Base-by-base conservation (phyloP, 2,797 vertebrate species). In the Myripristis murdjan region DNA sequence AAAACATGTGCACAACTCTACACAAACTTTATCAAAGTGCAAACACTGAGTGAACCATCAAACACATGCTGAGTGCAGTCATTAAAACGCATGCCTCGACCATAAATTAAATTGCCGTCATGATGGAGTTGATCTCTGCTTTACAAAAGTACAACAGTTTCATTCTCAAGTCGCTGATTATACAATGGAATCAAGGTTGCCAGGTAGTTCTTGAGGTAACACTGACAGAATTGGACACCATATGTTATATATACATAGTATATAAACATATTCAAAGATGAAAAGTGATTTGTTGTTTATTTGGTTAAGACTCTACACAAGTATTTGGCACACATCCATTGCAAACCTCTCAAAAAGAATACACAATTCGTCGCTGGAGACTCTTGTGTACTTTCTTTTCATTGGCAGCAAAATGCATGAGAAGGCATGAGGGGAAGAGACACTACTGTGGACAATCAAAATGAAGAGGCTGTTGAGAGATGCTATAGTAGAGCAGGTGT, bases 31-130 rank as follows among this genome's bases (percentile, higher is more conserved):
- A 95, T 91, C 91, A 95, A 90, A 95, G 95, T 95, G 95, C 96
- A 97, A 95, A 97, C 96, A 96, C 88, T 94, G 93, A 95, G 95
- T 95, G 93, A 93, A 95, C 97, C 95, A 96, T 95, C 94, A 94
- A 94, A 94, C 93, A 94, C 98, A 99, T 99, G 98, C 98, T 96
- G 93, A 94, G 95, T 97, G 96, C 96, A 97, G 89, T 96, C 94
- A 92, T 85, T 93, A 95, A 88, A 94, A 94, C 87, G 88, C 98
- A 98, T 99, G 98, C 97, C 94, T 73, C 91, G 88, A 95, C 94
- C 89, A 87, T 83, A 83, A 47, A 83, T 67, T 67, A 37, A 89
- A 76, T 61, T 87, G 87, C 88, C 92, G 92, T 93, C 22, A 73
- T 72, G 44, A 78, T 70, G 70, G 64, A 82, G 77, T 49, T 75